phyloP scores from a whole-genome alignment of 2,888 invertebrate species.

The Crossocerus cetratus region DNA sequence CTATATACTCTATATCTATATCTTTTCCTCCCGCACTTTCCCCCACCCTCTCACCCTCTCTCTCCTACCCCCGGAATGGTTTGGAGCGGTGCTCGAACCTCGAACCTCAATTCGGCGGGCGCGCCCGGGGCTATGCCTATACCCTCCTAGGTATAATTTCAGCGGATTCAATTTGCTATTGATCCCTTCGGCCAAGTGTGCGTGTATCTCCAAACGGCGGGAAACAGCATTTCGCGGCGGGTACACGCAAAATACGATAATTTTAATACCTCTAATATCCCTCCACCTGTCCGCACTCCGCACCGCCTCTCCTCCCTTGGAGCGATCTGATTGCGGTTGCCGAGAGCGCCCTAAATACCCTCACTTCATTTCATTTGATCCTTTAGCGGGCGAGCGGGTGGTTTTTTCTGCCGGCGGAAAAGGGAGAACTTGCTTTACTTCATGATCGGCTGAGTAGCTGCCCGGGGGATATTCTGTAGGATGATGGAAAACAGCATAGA shows the following conservation, averaged over 20 bases:
- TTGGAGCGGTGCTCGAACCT: background rate
- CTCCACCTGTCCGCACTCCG: too few species aligned
- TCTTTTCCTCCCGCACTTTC: too few species aligned
- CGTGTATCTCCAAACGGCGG: too few species aligned
- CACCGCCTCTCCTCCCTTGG: too few species aligned
- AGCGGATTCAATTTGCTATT: background rate
- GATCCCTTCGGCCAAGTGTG: background rate
- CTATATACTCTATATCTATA: background rate
- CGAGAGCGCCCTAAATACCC: too few species aligned
- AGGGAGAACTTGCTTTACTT: background rate
- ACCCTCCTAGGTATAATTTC: background rate
- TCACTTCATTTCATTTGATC: too few species aligned
- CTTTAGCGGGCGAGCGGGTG: background rate
- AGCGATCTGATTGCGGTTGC: too few species aligned
- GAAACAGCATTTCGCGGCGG: background rate
- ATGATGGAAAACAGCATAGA: conserved; percentile 8
- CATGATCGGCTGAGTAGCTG: background rate
- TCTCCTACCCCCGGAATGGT: background rate
- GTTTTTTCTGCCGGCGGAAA: background rate
- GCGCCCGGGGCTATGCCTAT: background rate
- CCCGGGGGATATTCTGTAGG: background rate
- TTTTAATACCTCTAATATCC: too few species aligned
- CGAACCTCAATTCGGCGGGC: background rate
- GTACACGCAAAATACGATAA: too few species aligned
- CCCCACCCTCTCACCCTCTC: too few species aligned